A percentile compares a stretch with the other conserved stretches of the same genome.
These are phyloP conservation scores for Crambe crambe DNA, from an alignment of 37 sponge, comb jelly and placozoan species.

Conservation along the genomic window DNA sequence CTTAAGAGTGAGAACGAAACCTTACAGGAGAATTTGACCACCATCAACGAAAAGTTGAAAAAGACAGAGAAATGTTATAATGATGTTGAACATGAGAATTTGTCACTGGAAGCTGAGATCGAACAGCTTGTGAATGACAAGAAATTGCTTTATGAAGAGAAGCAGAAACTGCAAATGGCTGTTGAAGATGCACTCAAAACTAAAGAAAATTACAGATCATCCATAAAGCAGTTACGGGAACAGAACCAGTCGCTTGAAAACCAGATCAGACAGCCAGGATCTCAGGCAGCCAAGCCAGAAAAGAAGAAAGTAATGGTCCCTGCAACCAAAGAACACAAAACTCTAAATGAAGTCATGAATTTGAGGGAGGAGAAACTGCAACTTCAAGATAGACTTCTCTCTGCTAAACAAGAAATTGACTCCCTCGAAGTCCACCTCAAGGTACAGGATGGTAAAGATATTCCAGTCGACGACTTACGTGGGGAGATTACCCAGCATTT, in stretches of 20 bases:
- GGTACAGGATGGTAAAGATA: constrained; percentile 4
- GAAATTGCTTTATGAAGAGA: constrained; percentile 27
- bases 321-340: constrained; percentile 25
- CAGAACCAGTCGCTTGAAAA: constrained; percentile 37
- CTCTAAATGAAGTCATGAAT: constrained; percentile 19
- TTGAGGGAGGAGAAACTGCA: constrained; percentile 28
- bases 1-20: constrained; percentile 20
- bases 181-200: constrained; percentile 54
- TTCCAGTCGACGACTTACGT: not conserved
- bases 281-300: not conserved
- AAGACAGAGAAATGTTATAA: constrained; percentile 42
- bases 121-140: constrained; percentile 26
- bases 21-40: constrained; percentile 11
- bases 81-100: constrained; percentile 57
- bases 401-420: constrained; percentile 39
- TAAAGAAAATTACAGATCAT: constrained; percentile 40
- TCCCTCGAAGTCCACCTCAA: constrained; percentile 23
- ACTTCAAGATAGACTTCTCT: constrained; percentile 10
- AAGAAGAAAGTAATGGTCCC: not conserved
- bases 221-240: constrained; percentile 37
- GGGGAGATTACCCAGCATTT: constrained; percentile 1
- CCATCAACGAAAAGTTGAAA: constrained; percentile 15
- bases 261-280: not conserved
- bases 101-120: constrained; percentile 31
- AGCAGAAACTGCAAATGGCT: constrained; percentile 28